These are phyloP conservation scores for Tenodera sinensis DNA, from an alignment of 2,888 invertebrate genomes.

Conservation along the genomic window DNA sequence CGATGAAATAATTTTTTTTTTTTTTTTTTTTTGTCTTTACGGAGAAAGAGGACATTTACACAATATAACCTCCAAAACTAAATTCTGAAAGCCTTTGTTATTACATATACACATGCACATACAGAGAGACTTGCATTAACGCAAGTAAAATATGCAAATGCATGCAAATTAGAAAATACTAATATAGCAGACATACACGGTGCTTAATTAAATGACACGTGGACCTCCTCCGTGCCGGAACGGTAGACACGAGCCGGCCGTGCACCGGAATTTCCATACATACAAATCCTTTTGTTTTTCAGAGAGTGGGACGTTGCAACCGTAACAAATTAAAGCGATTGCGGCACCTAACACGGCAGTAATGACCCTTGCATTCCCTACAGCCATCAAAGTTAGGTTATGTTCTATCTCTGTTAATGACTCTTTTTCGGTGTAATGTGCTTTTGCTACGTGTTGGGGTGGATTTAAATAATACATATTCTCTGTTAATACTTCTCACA, in stretches of 20 bases:
- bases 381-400: background rate
- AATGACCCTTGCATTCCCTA: background rate
- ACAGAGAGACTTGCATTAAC: background rate
- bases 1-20: background rate
- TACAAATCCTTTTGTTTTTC: background rate
- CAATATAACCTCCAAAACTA: background rate
- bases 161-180: background rate
- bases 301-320: background rate
- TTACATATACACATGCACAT: background rate
- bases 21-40: background rate
- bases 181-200: background rate
- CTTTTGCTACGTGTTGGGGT: background rate
- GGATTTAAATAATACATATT: background rate
- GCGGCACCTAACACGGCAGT: background rate
- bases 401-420: background rate
- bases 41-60: background rate
- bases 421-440: background rate
- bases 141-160: conserved; percentile 9
- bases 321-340: background rate
- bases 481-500: background rate
- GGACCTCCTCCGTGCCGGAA: background rate
- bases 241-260: background rate
- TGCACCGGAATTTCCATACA: background rate
- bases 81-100: background rate
- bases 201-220: background rate